Evolutionary conservation across 1,140 invertebrate genomes (phyloP).

Genomic region (Apis florea): DNA sequence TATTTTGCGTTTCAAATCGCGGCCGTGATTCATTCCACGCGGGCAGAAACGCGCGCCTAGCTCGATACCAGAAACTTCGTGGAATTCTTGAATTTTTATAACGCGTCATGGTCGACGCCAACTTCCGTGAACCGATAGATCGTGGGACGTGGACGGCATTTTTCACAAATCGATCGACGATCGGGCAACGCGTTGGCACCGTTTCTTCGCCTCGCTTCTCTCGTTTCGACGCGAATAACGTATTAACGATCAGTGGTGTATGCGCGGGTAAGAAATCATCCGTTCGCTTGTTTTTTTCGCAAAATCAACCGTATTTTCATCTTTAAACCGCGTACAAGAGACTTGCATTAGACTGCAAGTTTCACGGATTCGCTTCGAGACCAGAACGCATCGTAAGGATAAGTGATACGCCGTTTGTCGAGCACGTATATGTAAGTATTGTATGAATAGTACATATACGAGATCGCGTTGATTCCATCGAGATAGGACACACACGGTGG

Average conservation of each 20-base stretch:
- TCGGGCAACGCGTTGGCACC: not conserved
- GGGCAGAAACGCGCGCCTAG: not conserved
- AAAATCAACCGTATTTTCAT: not conserved
- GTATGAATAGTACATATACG: not conserved
- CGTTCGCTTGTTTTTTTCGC: not conserved
- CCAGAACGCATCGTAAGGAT: not conserved
- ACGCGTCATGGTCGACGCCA: not conserved
- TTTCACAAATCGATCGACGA: not conserved
- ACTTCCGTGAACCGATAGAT: slow-evolving; percentile 34
- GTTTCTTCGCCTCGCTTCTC: not conserved
- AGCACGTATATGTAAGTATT: not conserved
- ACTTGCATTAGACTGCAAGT: not conserved
- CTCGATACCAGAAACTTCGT: slow-evolving; percentile 14
- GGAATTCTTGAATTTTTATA: slow-evolving; percentile 42
- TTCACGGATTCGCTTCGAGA: not conserved
- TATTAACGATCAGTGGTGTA: too few species aligned
- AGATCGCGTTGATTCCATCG: slow-evolving; percentile 11
- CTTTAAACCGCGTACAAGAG: not conserved
- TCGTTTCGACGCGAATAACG: not conserved
- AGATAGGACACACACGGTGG: slow-evolving; percentile 23
- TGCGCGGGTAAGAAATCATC: not conserved
- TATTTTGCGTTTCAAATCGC: slow-evolving; percentile 35
- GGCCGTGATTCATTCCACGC: slow-evolving; percentile 23
- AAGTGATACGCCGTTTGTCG: not conserved
- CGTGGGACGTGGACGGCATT: slow-evolving; percentile 24